Evolutionary conservation across 1,140 invertebrate genomes (phyloP).

Genomic region (Zelostemma sp.): DNA sequence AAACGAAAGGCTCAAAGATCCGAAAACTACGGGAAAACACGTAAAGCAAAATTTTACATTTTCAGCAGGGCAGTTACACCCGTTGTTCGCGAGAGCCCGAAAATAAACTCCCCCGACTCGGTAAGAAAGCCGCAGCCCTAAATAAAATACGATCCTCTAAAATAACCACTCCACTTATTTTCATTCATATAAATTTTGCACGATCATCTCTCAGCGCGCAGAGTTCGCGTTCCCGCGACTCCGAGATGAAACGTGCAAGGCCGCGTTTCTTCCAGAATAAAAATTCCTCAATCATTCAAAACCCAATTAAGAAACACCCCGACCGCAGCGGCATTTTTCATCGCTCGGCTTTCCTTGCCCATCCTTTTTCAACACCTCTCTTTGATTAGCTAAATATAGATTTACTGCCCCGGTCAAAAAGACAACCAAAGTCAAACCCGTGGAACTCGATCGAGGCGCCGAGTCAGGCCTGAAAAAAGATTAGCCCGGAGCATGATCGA

Average conservation of each 20-base stretch:
- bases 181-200: conserved; percentile 5
- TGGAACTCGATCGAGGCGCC: too few species aligned
- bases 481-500: conserved; percentile 11
- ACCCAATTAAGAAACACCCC: neutral
- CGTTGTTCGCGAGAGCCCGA: too few species aligned
- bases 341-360: neutral
- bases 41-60: too few species aligned
- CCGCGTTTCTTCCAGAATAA: neutral
- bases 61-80: too few species aligned
- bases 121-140: too few species aligned
- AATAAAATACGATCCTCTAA: neutral
- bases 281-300: conserved; percentile 9
- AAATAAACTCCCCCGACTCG: conserved; percentile 1
- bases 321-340: neutral
- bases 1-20: too few species aligned
- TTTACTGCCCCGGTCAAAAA: conserved; percentile 54
- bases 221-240: neutral
- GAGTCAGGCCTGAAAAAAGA: neutral
- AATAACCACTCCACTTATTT: neutral
- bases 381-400: conserved; percentile 66
- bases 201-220: too few species aligned
- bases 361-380: conserved; percentile 20
- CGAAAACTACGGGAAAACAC: too few species aligned
- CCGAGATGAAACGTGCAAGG: neutral
- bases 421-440: too few species aligned